These are phyloP conservation scores for Gryllus longicercus DNA, from an alignment of 2,888 invertebrate species.

Conservation along the genomic window DNA sequence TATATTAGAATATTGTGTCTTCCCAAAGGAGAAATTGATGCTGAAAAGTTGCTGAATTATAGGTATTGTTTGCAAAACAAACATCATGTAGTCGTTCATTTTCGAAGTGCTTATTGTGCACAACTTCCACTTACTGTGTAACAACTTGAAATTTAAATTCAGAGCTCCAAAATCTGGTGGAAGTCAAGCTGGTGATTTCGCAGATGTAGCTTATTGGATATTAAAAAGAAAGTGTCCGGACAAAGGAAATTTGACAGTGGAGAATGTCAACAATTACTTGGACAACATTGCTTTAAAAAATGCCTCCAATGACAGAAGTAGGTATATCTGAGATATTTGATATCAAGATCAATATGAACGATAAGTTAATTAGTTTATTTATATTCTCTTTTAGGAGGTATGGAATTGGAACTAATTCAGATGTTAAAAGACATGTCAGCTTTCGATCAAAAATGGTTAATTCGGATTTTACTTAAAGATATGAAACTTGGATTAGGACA, in stretches of 20 bases:
- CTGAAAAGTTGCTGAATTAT: constrained; percentile 54
- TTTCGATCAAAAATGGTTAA: constrained; percentile 84
- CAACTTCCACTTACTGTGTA: too few species aligned
- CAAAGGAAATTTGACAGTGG: constrained; percentile 56
- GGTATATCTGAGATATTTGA: constrained; percentile 40
- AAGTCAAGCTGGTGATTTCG: constrained; percentile 67
- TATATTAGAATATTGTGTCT: constrained; percentile 75
- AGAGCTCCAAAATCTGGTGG: constrained; percentile 53
- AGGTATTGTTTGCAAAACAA: constrained; percentile 40
- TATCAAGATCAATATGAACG: neutral
- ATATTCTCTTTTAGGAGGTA: constrained; percentile 44
- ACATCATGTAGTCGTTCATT: too few species aligned
- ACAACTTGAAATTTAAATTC: constrained; percentile 37
- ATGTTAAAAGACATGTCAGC: constrained; percentile 67
- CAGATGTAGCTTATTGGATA: constrained; percentile 70
- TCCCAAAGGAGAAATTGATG: constrained; percentile 60
- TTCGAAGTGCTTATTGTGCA: too few species aligned
- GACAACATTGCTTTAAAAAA: constrained; percentile 70
- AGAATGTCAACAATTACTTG: constrained; percentile 69
- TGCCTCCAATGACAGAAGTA: constrained; percentile 58
- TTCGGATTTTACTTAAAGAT: constrained; percentile 82
- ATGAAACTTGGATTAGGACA: constrained; percentile 72
- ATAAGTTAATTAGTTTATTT: neutral
- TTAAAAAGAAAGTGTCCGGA: constrained; percentile 54
- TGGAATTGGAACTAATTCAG: constrained; percentile 62